Base-by-base conservation (phyloP, 2,888 invertebrate species). In the Stenolophus ochropezus region DNA sequence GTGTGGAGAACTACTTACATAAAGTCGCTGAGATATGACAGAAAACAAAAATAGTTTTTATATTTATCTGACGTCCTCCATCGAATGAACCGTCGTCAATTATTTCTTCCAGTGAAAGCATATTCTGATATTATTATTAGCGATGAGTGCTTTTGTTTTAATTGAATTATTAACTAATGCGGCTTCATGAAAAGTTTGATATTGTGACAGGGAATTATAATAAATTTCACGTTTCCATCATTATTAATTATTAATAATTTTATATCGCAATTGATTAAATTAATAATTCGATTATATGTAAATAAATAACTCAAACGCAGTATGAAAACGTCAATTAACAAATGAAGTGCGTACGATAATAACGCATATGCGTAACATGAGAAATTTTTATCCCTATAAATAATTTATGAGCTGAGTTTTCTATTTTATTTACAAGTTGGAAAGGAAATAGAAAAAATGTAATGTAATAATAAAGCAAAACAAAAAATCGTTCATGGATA, bases 401-500 rank as follows among this genome's bases (percentile, higher is more conserved):
- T n/a, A n/a, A n/a, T n/a, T n/a, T n/a, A n/a, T n/a, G n/a, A n/a
- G n/a, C n/a, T n/a, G n/a, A n/a, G n/a, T 42, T 42, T 42, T 42
- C 33, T 8, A 42, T 11, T 42, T 42, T 42, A 42, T 8, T 1
- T 42, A 3, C 33, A 42, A 42, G 33, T 6, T 6, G 11, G 11
- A 42, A 42, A 11, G 33, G 11, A 42, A 42, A 11, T 11, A 11
- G 11, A 42, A 51, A 49, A 51, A 51, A 51, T 16, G 51, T 16
- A 51, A 16, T 51, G n/a, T 16, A 51, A 61, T 61, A 61, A 61
- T 61, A 61, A 61, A 61, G 11, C 25, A 61, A 27, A 61, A 61
- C 61, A 61, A 61, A 61, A 61, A 61, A 61, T 27, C 61, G 61
- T 61, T 61, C 61, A 61, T n/a, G 4, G 25, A 61, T 61, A 61